These are phyloP conservation scores for Terrapene triunguis DNA, from an alignment of 2,113 vertebrate species.

Conservation along the genomic window DNA sequence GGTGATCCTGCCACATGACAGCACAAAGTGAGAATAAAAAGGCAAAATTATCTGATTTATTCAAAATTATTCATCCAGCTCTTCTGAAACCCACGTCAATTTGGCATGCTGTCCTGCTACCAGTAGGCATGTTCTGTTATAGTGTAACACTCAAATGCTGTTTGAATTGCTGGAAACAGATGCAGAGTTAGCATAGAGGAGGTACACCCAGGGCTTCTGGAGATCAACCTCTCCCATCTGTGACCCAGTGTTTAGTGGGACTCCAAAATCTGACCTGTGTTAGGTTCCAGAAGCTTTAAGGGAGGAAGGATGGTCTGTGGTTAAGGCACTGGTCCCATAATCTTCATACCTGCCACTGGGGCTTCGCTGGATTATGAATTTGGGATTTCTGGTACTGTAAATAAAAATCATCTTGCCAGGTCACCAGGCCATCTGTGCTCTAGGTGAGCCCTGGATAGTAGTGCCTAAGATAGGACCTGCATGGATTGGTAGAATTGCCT, in stretches of 20 bases:
- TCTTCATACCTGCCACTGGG: background rate
- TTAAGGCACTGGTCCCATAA: background rate
- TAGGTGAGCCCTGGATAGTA: rapidly evolving
- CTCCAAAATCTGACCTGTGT: background rate
- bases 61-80: background rate
- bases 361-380: background rate
- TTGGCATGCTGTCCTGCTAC: background rate
- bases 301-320: background rate
- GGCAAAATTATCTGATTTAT: background rate
- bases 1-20: background rate
- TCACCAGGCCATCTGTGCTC: rapidly evolving
- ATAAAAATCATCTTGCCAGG: rapidly evolving
- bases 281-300: background rate
- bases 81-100: background rate
- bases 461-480: background rate
- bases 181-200: background rate
- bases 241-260: background rate
- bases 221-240: background rate
- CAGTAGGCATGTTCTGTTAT: background rate
- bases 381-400: background rate
- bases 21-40: background rate
- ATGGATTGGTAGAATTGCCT: background rate
- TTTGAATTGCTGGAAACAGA: background rate
- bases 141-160: background rate
- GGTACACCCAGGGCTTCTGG: background rate